Base-by-base conservation (phyloP, 1,140 invertebrate genomes). In the Ips typographus region DNA sequence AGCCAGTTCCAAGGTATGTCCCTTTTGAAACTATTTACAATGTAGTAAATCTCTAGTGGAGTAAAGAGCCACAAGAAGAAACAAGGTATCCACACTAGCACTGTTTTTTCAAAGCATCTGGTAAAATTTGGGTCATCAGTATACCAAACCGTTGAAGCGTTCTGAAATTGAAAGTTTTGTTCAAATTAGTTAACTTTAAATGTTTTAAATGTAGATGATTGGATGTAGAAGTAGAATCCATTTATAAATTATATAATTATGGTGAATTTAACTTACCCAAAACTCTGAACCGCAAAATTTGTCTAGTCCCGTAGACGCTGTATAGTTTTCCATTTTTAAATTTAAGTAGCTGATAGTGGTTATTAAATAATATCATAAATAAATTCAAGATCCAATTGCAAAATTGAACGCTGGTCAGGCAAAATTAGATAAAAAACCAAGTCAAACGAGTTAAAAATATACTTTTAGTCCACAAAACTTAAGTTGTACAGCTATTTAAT, bases 61-160 rank as follows among this genome's bases (percentile, higher is more conserved):
- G 89, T 84, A 74, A 92, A 90, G 0, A 89, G 63, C 91, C 92
- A 95, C 2, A 97, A 82, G 81, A 94, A 95, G 37, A 85, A 77
- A 81, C 93, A 95, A 3, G 96, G 95, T 49, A 87, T 79, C 93
- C 94, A 96, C 57, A 94, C 83, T 41, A 98, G 79, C 1, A 92
- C 88, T 2, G 94, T 96, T 80, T 91, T 89, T 79, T 96, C 90
- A 81, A 96, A 95, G 81, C 94, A 97, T 80, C 84, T 82, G 65
- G 93, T 93, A 61, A 97, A 85, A 77, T 94, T 89, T 55, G 95
- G 94, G 80, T 89, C 84, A 36, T 86, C 81, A 37, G 92, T 94
- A 72, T 92, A 82, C 93, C 94, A 96, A 56, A 90, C 88, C 74
- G 88, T 51, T 22, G 59, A 71, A 51, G 38, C n/a, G 56, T 74